Evolutionary conservation across 2,797 vertebrate species (phyloP).

Genomic region (Sebastes variabilis): DNA sequence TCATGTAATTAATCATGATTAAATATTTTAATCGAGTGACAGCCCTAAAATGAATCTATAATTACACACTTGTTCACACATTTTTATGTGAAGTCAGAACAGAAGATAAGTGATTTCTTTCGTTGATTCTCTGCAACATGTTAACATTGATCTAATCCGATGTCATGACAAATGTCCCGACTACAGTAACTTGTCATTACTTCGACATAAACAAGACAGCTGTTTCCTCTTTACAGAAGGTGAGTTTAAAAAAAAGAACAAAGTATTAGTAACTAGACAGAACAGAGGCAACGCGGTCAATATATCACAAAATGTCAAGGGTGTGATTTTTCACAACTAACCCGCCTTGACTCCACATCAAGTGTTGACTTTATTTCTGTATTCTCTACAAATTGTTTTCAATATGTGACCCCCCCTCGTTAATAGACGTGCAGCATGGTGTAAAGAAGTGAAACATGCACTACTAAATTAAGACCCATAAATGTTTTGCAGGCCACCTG

Average conservation of each 20-base stretch:
- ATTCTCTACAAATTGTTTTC: conserved; percentile 23
- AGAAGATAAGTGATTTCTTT: background rate
- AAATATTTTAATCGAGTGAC: too few relatives aligned
- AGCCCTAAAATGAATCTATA: background rate
- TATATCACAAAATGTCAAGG: conserved; percentile 16
- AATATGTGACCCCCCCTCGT: conserved; percentile 5
- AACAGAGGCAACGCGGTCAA: background rate
- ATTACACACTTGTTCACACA: background rate
- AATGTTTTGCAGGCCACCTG: conserved; percentile 38
- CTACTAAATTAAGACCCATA: conserved; percentile 38
- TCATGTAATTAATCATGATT: fast-evolving
- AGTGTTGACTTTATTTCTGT: conserved; percentile 19
- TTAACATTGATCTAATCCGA: background rate
- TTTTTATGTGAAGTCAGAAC: background rate
- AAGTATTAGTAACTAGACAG: background rate
- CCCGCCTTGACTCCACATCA: background rate
- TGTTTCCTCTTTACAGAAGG: background rate
- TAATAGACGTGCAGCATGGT: background rate
- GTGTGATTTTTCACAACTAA: conserved; percentile 2
- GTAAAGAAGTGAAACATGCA: conserved; percentile 21
- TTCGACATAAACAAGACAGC: background rate
- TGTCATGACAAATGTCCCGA: background rate
- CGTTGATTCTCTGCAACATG: background rate
- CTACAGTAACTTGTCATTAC: conserved; percentile 1
- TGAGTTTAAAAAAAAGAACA: background rate